Evolutionary conservation across 2,888 invertebrate genomes (phyloP).

Genomic region (Ectropis crepuscularia): DNA sequence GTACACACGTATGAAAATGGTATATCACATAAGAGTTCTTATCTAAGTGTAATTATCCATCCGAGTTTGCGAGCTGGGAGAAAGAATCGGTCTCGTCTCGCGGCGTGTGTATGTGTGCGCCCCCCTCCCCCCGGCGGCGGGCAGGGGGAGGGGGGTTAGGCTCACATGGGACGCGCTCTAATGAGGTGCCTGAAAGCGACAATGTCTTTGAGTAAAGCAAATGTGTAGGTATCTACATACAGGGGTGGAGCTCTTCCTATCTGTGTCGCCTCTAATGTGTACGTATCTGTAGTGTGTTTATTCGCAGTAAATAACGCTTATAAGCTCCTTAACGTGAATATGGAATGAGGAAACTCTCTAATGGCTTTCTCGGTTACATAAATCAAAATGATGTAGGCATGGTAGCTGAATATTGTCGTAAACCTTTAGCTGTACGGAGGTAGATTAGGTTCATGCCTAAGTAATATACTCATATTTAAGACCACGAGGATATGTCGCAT

Average conservation of each 20-base stretch:
- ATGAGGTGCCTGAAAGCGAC: slow-evolving; percentile 85
- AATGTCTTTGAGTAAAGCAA: slow-evolving; percentile 84
- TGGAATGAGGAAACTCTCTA: slow-evolving; percentile 40
- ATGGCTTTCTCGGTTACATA: slow-evolving; percentile 39
- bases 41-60: slow-evolving; percentile 83
- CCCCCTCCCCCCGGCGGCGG: slow-evolving; percentile 35
- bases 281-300: slow-evolving; percentile 55
- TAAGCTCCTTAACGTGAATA: slow-evolving; percentile 44
- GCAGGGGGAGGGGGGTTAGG: slow-evolving; percentile 59
- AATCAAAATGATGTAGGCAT: slow-evolving; percentile 28
- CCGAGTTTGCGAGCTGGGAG: slow-evolving; percentile 79
- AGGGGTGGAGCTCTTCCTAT: slow-evolving; percentile 71
- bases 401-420: slow-evolving; percentile 17
- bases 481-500: neutral
- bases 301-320: slow-evolving; percentile 49
- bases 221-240: slow-evolving; percentile 82
- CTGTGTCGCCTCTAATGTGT: slow-evolving; percentile 52
- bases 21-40: slow-evolving; percentile 67
- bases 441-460: slow-evolving; percentile 6
- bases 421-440: slow-evolving; percentile 2
- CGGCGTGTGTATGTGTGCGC: slow-evolving; percentile 52
- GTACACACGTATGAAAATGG: slow-evolving; percentile 43
- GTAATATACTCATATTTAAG: neutral
- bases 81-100: slow-evolving; percentile 76
- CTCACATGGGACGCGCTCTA: slow-evolving; percentile 84